phyloP scores from a whole-genome alignment of 2,113 vertebrate genomes.

The Halichoeres trimaculatus region DNA sequence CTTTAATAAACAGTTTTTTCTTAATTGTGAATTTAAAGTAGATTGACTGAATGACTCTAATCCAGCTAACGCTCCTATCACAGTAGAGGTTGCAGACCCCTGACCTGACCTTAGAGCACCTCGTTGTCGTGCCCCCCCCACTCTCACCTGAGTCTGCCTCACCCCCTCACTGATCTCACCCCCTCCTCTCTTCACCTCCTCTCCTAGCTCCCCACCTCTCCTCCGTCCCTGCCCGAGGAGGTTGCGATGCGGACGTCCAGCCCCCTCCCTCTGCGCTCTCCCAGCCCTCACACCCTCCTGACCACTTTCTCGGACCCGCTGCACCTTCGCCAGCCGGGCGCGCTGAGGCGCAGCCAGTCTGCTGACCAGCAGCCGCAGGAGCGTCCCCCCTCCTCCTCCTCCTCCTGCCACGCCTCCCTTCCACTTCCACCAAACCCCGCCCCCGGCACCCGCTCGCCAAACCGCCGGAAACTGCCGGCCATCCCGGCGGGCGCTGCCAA shows the following conservation, averaged over 20 bases:
- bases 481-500: constrained; percentile 87
- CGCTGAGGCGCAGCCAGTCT: constrained; percentile 88
- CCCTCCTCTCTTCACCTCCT: constrained; percentile 59
- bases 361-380: constrained; percentile 83
- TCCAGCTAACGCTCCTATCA: too few relatives aligned
- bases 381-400: constrained; percentile 74
- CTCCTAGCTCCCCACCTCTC: constrained; percentile 92
- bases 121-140: too few relatives aligned
- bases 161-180: constrained; percentile 58
- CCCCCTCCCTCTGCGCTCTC: constrained; percentile 86
- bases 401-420: constrained; percentile 83
- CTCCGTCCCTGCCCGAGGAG: constrained; percentile 88
- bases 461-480: constrained; percentile 90
- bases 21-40: too few relatives aligned
- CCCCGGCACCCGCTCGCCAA: constrained; percentile 78
- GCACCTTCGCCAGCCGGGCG: constrained; percentile 82
- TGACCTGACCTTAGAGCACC: too few relatives aligned
- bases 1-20: too few relatives aligned
- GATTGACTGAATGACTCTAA: too few relatives aligned
- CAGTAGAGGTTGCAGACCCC: too few relatives aligned
- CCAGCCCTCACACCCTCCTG: constrained; percentile 87
- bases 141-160: constrained; percentile 13
- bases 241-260: constrained; percentile 84
- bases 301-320: constrained; percentile 87
- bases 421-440: constrained; percentile 73